phyloP scores from a whole-genome alignment of 2,888 invertebrate species.

The Penaeus monodon region DNA sequence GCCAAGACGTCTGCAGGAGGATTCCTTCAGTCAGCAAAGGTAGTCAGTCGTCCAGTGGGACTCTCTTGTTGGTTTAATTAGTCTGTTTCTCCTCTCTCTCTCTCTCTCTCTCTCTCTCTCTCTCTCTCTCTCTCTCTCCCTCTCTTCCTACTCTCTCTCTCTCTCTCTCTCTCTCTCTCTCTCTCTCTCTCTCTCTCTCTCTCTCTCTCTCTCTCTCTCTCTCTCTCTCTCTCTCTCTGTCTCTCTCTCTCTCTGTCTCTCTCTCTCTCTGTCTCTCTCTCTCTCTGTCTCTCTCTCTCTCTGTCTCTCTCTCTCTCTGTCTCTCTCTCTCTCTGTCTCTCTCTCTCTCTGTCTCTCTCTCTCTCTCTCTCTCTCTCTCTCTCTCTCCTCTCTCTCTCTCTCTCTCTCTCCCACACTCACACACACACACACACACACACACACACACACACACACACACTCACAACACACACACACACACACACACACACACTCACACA shows the following conservation, averaged over 20 bases:
- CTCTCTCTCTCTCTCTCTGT: too few relatives aligned
- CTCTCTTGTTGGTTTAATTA: too few relatives aligned
- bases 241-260: background rate
- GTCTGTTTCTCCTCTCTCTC: too few relatives aligned
- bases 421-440: too few relatives aligned
- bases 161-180: background rate
- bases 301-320: background rate
- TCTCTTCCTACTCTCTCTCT: background rate
- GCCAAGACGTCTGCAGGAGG: too few relatives aligned
- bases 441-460: too few relatives aligned
- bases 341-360: conserved; percentile 6
- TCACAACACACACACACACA: background rate
- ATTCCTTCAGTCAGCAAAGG: too few relatives aligned
- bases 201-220: background rate
- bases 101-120: too few relatives aligned
- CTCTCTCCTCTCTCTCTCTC: background rate
- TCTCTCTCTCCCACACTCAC: background rate
- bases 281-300: conserved; percentile 4
- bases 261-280: background rate
- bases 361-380: background rate
- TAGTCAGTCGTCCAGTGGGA: too few relatives aligned
- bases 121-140: too few relatives aligned
- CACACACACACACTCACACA: background rate
- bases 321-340: background rate
- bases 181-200: background rate